Base-by-base conservation (phyloP, 2,888 invertebrate species). In the Hydropsyche betteni region DNA sequence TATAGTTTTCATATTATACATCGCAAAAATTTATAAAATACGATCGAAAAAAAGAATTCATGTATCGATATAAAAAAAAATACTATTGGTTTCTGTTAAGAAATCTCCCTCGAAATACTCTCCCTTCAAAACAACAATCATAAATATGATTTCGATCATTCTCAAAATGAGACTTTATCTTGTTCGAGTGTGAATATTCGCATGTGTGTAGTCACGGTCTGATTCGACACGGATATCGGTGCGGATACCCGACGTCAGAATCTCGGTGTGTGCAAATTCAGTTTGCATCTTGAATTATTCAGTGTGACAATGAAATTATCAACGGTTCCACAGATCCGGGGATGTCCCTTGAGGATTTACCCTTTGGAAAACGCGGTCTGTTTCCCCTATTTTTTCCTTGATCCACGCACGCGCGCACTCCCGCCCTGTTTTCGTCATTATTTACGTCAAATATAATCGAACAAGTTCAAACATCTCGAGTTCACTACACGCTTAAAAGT, bases 281-380 rank as follows among this genome's bases (percentile, higher is more conserved):
- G 73, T 77, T 77, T 77, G 70, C 74, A 75, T 77, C 73, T 55
- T 78, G 78, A 78, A 78, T 78, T 77, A 78, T 78, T 78, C 78
- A 78, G 75, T 68, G 76, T 68, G 73, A 78, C 78, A 78, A 78
- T 78, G 78, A 78, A 77, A 78, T 78, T 76, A 78, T 78, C 76
- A 69, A 75, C 71, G 75, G 74, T 68, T 69, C 53, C 52, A 33
- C 33, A 51, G 68, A 52, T 53, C 70, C 51, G 70, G 70, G 70
- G 36, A 70, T 14, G 52, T 70, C 70, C 70, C 70, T 24, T 7
- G 70, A 53, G 51, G 36, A 53, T 70, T 70, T 52, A 70, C 70
- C 53, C 70, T 53, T 70, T 70, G 16, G 52, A 53, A 24, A 70
- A 70, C 64, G 64, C 16, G 55, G 34, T 64, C 7, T 44, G 44